Conservation (phyloP, 2,888 invertebrate species). For the Drosophila hamatofila region DNA sequence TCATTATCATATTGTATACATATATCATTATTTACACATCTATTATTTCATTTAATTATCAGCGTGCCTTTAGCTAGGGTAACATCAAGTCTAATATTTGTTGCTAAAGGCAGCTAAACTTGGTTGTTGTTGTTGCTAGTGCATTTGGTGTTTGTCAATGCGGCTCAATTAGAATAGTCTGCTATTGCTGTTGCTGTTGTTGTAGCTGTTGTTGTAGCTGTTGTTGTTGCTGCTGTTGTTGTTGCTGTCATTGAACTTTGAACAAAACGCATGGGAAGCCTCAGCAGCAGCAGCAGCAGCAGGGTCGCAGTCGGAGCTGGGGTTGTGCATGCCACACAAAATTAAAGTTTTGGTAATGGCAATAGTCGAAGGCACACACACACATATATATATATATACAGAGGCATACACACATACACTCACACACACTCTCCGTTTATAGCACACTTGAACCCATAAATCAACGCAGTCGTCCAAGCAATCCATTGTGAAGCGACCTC, state of each 20-base stretch:
- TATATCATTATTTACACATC: background rate
- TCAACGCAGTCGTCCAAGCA: constrained; percentile 53
- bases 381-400: constrained; percentile 8
- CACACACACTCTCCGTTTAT: constrained; percentile 12
- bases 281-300: background rate
- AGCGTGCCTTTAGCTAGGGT: background rate
- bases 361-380: constrained; percentile 41
- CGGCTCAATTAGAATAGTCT: constrained; percentile 61
- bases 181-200: background rate
- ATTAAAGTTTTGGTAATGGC: constrained; percentile 49
- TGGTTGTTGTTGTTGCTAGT: constrained; percentile 3
- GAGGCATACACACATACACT: background rate
- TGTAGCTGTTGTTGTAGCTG: constrained; percentile 5
- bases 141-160: constrained; percentile 43
- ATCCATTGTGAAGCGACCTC: constrained; percentile 53
- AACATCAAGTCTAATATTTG: background rate
- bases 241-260: constrained; percentile 72
- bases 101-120: background rate
- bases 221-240: constrained; percentile 16
- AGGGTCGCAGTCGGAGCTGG: constrained; percentile 8
- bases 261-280: constrained; percentile 25
- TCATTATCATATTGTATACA: background rate
- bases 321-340: constrained; percentile 29
- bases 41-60: background rate
- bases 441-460: constrained; percentile 56